These are phyloP conservation scores for Aphelocoma californica DNA, from an alignment of 2,797 vertebrate genomes.

Conservation along the genomic window DNA sequence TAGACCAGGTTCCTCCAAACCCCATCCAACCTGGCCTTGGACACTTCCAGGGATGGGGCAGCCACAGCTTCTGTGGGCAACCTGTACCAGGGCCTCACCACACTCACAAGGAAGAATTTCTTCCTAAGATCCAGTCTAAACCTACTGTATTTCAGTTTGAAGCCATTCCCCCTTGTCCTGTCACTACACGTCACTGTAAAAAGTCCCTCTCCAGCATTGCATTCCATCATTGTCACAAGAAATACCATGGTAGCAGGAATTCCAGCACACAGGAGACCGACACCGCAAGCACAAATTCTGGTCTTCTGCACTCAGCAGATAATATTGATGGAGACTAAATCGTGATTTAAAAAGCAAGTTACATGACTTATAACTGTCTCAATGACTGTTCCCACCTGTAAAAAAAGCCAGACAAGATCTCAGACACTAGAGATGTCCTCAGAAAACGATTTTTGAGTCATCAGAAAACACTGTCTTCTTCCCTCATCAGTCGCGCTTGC, in stretches of 20 bases:
- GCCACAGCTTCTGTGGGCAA: background rate
- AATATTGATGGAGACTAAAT: background rate
- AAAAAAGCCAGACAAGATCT: background rate
- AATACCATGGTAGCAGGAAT: background rate
- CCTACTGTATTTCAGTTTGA: background rate
- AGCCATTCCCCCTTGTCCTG: background rate
- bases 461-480: background rate
- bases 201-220: background rate
- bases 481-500: background rate
- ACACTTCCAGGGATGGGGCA: background rate
- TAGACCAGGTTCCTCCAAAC: rapidly evolving
- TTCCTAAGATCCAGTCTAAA: background rate
- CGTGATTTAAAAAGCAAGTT: background rate
- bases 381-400: background rate
- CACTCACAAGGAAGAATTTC: background rate
- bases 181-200: background rate
- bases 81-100: background rate
- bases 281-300: background rate
- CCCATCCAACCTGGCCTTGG: background rate
- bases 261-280: background rate
- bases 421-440: background rate
- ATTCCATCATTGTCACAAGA: background rate
- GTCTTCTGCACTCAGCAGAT: background rate
- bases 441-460: background rate
- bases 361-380: background rate